These are phyloP conservation scores for Cathartes aura DNA, from an alignment of 2,113 vertebrate species.

Conservation along the genomic window DNA sequence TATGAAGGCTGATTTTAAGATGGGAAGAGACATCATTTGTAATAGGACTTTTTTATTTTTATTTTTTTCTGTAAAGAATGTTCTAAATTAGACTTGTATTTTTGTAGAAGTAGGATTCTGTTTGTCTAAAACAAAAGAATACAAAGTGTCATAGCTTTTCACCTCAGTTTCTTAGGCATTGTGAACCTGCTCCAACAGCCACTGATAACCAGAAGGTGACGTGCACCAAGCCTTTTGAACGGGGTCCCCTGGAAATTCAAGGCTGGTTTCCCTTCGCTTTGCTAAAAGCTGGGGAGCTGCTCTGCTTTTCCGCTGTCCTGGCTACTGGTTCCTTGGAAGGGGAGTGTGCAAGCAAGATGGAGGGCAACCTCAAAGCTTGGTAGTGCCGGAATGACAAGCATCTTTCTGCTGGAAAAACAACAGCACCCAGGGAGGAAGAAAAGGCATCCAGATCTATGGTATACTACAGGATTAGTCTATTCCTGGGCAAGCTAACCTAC, in stretches of 20 bases:
- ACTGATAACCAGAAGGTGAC: not conserved
- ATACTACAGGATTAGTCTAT: not conserved
- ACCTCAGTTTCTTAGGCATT: not conserved
- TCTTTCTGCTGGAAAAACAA: not conserved
- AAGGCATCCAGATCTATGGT: not conserved
- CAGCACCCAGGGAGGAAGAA: not conserved
- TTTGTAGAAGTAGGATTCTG: not conserved
- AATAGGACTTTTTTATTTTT: not conserved
- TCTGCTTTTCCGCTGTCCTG: not conserved
- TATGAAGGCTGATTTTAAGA: slow-evolving; percentile 24
- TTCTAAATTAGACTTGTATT: not conserved
- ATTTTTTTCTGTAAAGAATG: not conserved
- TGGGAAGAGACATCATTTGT: not conserved
- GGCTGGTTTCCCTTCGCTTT: not conserved
- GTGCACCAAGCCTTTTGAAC: not conserved
- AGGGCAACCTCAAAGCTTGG: not conserved
- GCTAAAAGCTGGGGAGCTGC: not conserved
- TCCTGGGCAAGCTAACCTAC: not conserved
- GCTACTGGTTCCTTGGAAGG: not conserved
- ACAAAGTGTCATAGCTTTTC: not conserved
- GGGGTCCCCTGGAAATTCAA: not conserved
- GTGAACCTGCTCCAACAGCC: not conserved
- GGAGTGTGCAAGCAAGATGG: rapidly evolving
- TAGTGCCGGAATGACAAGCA: not conserved
- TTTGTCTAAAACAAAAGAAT: not conserved